Evolutionary conservation across 2,113 vertebrate species (phyloP), one percentile per base, ranked within the genome.

Genomic region (Oreochromis niloticus): DNA sequence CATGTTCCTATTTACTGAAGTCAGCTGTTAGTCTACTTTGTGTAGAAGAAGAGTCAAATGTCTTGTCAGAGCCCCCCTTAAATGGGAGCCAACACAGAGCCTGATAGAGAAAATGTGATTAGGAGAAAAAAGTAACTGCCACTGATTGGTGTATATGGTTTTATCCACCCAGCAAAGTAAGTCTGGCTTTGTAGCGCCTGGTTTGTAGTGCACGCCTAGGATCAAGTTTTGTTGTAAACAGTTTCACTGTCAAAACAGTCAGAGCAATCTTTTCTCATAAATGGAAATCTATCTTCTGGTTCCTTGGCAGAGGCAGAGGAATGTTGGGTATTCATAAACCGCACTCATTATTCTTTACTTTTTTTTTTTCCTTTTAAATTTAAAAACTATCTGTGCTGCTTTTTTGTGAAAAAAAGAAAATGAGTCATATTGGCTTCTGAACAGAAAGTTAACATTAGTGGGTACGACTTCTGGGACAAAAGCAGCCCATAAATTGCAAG

Each of bases 251-350:
- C 19, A 82, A 82, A 83, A 52, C 46, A 59, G 87, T 71, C 24
- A n/a, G 12, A 80, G 63, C 56, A 85, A 17, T 46, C 36, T 81
- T 73, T 84, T 85, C 87, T 82, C 91, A 83, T 88, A 83, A 89
- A 89, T 82, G 46, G 30, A 93, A 89, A 89, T 87, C 71, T 61
- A 46, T 92, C 71, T 83, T 84, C 30, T 24, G 41, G 59, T 87
- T 78, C 39, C 82, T 88, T 73, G 52, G 85, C 84, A 9, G 71
- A 86, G 57, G 81, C 87, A 79, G 83, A 86, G 89, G 86, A 92
- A 93, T 93, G 85, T 63, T 22, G 19, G 41, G 19, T 39, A 43
- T 75, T 90, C 94, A 93, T 85, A 90, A 92, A 85, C 86, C 91
- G 19, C 30, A 27, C 57, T 89, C 87, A 61, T 92, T 79, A 88